Percentiles rank a stretch among this genome's conserved stretches.
phyloP scores from a whole-genome alignment of 2,888 invertebrate species.

The Sycophila texana region DNA sequence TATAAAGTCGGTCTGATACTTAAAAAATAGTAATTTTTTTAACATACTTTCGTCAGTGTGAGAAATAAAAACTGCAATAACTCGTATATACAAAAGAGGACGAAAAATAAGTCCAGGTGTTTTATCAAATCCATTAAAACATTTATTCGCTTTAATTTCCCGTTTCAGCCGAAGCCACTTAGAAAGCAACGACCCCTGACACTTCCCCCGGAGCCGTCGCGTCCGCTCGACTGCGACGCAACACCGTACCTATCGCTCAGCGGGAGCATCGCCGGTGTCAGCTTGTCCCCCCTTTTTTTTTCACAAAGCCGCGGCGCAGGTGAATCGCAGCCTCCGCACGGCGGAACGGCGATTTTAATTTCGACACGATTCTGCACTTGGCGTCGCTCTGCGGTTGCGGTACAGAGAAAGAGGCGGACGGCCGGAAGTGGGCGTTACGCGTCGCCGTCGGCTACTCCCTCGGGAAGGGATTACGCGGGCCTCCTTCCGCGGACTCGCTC shows the following conservation, averaged over 20 bases:
- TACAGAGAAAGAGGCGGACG: slow-evolving; percentile 2
- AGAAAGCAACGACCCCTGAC: too few species aligned
- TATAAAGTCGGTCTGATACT: too few species aligned
- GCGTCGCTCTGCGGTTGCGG: slow-evolving; percentile 48
- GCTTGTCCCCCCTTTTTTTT: slow-evolving; percentile 1
- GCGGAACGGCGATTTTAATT: slow-evolving; percentile 34
- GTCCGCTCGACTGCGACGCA: too few species aligned
- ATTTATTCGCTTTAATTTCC: too few species aligned
- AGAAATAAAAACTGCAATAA: too few species aligned
- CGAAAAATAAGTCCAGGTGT: too few species aligned
- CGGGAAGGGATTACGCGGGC: neutral
- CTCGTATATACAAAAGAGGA: too few species aligned
- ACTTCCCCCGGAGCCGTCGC: too few species aligned
- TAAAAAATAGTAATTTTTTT: too few species aligned
- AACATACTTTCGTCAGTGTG: too few species aligned
- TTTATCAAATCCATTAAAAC: too few species aligned
- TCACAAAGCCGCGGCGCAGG: slow-evolving; percentile 14
- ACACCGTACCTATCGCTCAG: neutral
- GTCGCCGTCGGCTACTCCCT: slow-evolving; percentile 49
- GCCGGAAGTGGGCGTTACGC: slow-evolving; percentile 73
- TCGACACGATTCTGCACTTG: slow-evolving; percentile 44
- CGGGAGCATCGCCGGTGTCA: neutral
- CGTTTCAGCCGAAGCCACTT: too few species aligned
- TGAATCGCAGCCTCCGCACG: slow-evolving; percentile 7
- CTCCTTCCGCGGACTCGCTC: slow-evolving; percentile 1